Percentiles rank a stretch among this genome's conserved stretches.
phyloP scores from a whole-genome alignment of 2,888 invertebrate species.

The Apamea sordens region DNA sequence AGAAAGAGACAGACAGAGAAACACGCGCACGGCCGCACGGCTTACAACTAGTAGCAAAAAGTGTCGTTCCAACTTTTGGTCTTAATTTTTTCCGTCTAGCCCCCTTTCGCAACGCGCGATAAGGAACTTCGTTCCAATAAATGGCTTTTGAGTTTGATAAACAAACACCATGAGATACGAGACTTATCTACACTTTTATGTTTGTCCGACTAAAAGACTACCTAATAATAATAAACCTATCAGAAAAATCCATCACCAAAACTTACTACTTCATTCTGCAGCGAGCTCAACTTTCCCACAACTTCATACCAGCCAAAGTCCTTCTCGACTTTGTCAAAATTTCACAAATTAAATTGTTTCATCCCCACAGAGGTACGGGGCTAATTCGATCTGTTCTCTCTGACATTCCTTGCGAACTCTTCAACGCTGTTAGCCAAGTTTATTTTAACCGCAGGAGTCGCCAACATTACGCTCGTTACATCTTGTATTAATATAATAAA shows the following conservation, averaged over 20 bases:
- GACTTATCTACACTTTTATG: too few species aligned
- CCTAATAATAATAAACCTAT: neutral
- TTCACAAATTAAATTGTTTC: conserved; percentile 64
- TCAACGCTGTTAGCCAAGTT: conserved; percentile 64
- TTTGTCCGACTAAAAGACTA: too few species aligned
- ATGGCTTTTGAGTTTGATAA: too few species aligned
- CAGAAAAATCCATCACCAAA: conserved; percentile 23
- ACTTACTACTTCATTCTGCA: conserved; percentile 47
- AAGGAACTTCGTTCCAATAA: too few species aligned
- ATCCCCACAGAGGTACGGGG: conserved; percentile 47
- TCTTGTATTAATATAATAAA: conserved; percentile 68
- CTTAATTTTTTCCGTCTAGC: too few species aligned
- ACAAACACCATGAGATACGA: too few species aligned
- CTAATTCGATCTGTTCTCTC: conserved; percentile 67
- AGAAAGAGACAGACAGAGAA: too few species aligned
- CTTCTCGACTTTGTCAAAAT: conserved; percentile 49
- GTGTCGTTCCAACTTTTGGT: too few species aligned
- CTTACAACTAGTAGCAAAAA: too few species aligned
- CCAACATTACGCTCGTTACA: conserved; percentile 50
- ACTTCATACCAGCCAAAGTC: conserved; percentile 43
- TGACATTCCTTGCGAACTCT: conserved; percentile 66
- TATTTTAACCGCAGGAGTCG: conserved; percentile 60
- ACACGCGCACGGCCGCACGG: too few species aligned
- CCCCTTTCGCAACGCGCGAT: too few species aligned
- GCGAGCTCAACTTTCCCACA: conserved; percentile 32